A percentile compares a stretch with the other conserved stretches of the same genome.
Evolutionary conservation across 2,113 vertebrate species (phyloP).

Genomic region (Xiphophorus hellerii): DNA sequence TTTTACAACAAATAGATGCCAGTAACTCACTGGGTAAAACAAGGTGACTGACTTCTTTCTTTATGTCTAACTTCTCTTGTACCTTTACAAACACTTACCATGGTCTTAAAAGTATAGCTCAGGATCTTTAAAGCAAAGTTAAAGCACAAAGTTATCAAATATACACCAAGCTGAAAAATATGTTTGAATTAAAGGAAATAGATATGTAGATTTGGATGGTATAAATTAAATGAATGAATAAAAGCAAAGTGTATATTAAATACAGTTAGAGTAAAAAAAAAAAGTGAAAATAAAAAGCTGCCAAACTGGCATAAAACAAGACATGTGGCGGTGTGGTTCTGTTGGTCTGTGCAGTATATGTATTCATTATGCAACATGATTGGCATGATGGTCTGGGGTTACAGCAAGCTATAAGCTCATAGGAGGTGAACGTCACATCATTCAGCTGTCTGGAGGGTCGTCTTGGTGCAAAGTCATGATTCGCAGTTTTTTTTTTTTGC

Average conservation of each 20-base stretch:
- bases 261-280: background rate
- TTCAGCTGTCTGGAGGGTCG: slow-evolving; percentile 45
- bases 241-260: background rate
- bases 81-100: background rate
- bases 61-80: background rate
- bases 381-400: slow-evolving; percentile 41
- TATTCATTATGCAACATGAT: slow-evolving; percentile 39
- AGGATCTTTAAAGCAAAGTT: too few relatives aligned
- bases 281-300: slow-evolving; percentile 9
- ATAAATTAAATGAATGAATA: too few relatives aligned
- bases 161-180: too few relatives aligned
- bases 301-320: slow-evolving; percentile 6
- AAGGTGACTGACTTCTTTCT: background rate
- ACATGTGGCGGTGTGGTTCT: slow-evolving; percentile 18
- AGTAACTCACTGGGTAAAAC: slow-evolving; percentile 25
- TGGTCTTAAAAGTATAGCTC: too few relatives aligned
- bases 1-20: slow-evolving; percentile 29
- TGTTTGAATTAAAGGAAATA: too few relatives aligned
- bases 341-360: slow-evolving; percentile 27
- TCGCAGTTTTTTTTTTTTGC: background rate
- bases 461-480: slow-evolving; percentile 25
- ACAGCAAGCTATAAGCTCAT: slow-evolving; percentile 35
- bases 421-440: slow-evolving; percentile 41
- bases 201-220: too few relatives aligned
- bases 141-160: too few relatives aligned